A percentile compares a stretch with the other conserved stretches of the same genome.
Evolutionary conservation across 2,888 invertebrate genomes (phyloP).

Genomic region (Charanyca ferruginea): DNA sequence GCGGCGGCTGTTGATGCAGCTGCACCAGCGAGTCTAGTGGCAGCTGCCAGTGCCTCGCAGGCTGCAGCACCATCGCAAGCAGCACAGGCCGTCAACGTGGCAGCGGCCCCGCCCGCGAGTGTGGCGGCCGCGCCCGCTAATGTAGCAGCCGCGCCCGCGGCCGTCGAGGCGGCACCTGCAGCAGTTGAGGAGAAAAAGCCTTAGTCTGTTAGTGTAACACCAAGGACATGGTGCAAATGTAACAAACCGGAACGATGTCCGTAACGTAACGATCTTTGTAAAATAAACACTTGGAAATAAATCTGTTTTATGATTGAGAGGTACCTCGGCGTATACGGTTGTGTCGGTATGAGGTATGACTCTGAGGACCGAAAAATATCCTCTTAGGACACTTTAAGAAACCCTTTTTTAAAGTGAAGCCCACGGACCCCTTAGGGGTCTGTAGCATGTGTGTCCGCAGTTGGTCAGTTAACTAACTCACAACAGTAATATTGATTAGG

Average conservation of each 20-base stretch:
- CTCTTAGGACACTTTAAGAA: too few relatives aligned
- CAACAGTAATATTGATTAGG: too few relatives aligned
- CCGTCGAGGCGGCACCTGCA: constrained; percentile 48
- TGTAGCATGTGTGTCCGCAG: too few relatives aligned
- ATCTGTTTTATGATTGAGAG: constrained; percentile 38
- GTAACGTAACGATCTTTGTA: constrained; percentile 62
- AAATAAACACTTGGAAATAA: constrained; percentile 62
- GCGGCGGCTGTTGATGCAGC: constrained; percentile 43
- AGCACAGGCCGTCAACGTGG: too few relatives aligned
- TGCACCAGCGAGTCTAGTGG: constrained; percentile 34
- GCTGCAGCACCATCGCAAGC: too few relatives aligned
- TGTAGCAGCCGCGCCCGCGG: constrained; percentile 39
- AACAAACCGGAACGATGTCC: constrained; percentile 52
- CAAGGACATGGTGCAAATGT: constrained; percentile 43
- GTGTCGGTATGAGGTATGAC: too few relatives aligned
- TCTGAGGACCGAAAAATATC: too few relatives aligned
- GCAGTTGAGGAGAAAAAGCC: constrained; percentile 69
- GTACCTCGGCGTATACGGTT: neutral
- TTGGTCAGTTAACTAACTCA: too few relatives aligned
- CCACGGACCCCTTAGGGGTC: too few relatives aligned
- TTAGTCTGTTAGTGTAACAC: constrained; percentile 52
- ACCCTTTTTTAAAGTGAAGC: too few relatives aligned
- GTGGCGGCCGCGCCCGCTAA: constrained; percentile 35
- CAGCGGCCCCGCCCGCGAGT: too few relatives aligned
- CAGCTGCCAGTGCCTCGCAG: too few relatives aligned